phyloP scores from a whole-genome alignment of 2,113 vertebrate genomes.

The Myrmecophaga tridactyla region DNA sequence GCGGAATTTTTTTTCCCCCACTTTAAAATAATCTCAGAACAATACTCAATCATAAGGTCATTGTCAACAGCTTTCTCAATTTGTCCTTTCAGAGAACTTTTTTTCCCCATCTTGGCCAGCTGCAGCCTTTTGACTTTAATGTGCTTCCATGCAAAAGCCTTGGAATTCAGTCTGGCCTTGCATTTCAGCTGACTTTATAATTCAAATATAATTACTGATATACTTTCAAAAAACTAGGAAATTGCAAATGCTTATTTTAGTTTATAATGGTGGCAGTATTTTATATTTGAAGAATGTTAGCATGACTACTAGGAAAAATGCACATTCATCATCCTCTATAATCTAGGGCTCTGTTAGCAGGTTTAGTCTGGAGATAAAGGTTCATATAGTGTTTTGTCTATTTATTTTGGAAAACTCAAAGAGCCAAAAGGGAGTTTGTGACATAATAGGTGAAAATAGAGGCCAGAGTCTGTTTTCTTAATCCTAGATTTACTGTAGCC shows the following conservation, averaged over 20 bases:
- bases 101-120: constrained; percentile 77
- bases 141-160: constrained; percentile 72
- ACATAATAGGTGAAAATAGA: background rate
- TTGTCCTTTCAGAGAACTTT: constrained; percentile 77
- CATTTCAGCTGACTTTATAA: constrained; percentile 79
- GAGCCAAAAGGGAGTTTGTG: background rate
- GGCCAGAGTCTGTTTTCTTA: background rate
- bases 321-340: constrained; percentile 40
- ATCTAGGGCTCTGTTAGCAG: constrained; percentile 23
- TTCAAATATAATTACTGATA: constrained; percentile 83
- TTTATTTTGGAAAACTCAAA: constrained; percentile 24
- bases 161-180: constrained; percentile 78
- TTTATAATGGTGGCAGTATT: constrained; percentile 76
- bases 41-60: constrained; percentile 74
- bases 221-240: constrained; percentile 77
- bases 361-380: constrained; percentile 63
- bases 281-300: constrained; percentile 73
- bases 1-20: constrained; percentile 56
- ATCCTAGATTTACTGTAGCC: background rate
- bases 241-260: constrained; percentile 74
- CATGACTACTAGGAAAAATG: constrained; percentile 42
- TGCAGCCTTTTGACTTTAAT: constrained; percentile 77
- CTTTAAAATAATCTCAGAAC: constrained; percentile 82
- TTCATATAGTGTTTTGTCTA: constrained; percentile 24
- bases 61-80: constrained; percentile 81